Conservation (phyloP, 1,140 invertebrate species). For the Aphis craccivora region DNA sequence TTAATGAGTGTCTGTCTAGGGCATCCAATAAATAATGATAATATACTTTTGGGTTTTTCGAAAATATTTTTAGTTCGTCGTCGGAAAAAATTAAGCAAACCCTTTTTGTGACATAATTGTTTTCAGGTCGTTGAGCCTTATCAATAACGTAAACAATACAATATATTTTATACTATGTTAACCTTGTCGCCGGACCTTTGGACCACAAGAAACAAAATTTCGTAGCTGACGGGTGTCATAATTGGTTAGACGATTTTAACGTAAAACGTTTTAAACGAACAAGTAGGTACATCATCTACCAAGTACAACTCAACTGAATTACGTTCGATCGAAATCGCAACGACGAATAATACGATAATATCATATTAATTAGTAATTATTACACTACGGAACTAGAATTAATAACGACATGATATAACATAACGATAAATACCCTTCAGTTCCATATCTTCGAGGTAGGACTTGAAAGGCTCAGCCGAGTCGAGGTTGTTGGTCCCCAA, state of each 20-base stretch:
- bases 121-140: neutral
- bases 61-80: neutral
- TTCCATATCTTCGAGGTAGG: neutral
- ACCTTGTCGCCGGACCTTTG: neutral
- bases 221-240: neutral
- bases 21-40: neutral
- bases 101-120: neutral
- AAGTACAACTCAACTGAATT: neutral
- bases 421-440: slow-evolving; percentile 28
- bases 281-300: neutral
- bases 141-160: neutral
- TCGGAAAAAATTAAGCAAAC: neutral
- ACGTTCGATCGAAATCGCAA: neutral
- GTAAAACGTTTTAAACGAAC: neutral
- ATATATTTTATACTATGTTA: neutral
- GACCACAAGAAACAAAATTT: neutral
- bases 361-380: no score
- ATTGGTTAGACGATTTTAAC: neutral
- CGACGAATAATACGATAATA: no score
- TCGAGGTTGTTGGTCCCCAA: slow-evolving; percentile 34
- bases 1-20: neutral
- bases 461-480: slow-evolving; percentile 12
- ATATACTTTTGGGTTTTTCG: neutral
- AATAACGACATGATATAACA: no score
- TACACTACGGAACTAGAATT: neutral